A percentile compares a stretch with the other conserved stretches of the same genome.
These are phyloP conservation scores for Fragum fragum DNA, from an alignment of 2,888 invertebrate genomes.

Conservation along the genomic window DNA sequence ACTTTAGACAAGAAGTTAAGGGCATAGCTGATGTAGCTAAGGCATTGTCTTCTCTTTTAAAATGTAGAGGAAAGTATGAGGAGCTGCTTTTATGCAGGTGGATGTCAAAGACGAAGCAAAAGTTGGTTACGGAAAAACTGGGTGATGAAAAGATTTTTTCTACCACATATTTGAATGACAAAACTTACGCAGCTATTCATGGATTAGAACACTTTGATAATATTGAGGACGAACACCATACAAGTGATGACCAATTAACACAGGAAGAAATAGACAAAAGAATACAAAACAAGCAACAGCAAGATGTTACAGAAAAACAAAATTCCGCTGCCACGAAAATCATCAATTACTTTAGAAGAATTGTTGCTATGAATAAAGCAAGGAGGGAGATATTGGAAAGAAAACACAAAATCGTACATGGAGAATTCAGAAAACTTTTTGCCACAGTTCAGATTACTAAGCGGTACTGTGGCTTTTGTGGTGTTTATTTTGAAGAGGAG, in stretches of 20 bases:
- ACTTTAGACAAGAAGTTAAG: slow-evolving; percentile 40
- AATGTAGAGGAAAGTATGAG: slow-evolving; percentile 51
- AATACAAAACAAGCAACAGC: slow-evolving; percentile 49
- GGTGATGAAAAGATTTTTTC: slow-evolving; percentile 25
- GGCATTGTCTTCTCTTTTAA: slow-evolving; percentile 47
- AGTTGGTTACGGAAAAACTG: slow-evolving; percentile 18
- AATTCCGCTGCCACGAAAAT: slow-evolving; percentile 54
- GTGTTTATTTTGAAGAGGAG: slow-evolving; percentile 50
- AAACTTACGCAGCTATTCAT: slow-evolving; percentile 2
- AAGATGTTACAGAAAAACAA: slow-evolving; percentile 27
- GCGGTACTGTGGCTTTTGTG: slow-evolving; percentile 69
- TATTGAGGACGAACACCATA: slow-evolving; percentile 24
- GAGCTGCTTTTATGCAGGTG: slow-evolving; percentile 59
- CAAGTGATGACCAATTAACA: slow-evolving; percentile 41
- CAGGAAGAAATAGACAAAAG: slow-evolving; percentile 60
- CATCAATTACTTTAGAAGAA: slow-evolving; percentile 44
- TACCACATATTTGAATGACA: neutral
- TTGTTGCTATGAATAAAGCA: slow-evolving; percentile 24
- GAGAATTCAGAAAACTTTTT: slow-evolving; percentile 45
- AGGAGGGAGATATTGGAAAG: slow-evolving; percentile 26
- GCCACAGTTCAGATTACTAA: slow-evolving; percentile 54
- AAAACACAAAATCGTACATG: neutral
- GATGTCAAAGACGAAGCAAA: slow-evolving; percentile 36
- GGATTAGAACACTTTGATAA: neutral
- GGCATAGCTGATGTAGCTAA: slow-evolving; percentile 60